Conservation (phyloP, 1,140 invertebrate species). For the Lordiphosa mommai region DNA sequence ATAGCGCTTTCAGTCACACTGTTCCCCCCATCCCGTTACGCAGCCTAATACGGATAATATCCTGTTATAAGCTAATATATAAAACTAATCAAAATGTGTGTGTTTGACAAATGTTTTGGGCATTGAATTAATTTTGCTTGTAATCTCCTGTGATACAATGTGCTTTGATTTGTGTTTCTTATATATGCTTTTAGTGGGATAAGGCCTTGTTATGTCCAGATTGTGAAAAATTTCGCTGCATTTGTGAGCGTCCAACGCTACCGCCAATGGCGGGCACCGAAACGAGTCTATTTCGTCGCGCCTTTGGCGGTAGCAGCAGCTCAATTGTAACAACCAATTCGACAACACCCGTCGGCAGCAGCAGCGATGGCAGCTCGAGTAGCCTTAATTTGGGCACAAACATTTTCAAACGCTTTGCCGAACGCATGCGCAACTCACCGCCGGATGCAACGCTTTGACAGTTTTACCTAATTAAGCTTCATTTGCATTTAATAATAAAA, state of each 20-base stretch:
- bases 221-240: conserved; percentile 78
- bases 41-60: no score
- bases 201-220: conserved; percentile 73
- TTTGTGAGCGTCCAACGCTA: conserved; percentile 51
- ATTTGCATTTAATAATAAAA: conserved; percentile 71
- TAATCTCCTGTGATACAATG: no score
- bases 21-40: no score
- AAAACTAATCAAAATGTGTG: no score
- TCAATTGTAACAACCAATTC: conserved; percentile 20
- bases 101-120: no score
- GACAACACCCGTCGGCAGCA: conserved; percentile 42
- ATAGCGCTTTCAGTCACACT: no score
- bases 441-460: conserved; percentile 33
- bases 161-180: conserved; percentile 15
- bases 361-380: conserved; percentile 31
- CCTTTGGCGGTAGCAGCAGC: conserved; percentile 56
- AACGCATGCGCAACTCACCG: conserved; percentile 60
- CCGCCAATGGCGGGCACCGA: conserved; percentile 31
- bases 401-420: conserved; percentile 75
- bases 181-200: conserved; percentile 76
- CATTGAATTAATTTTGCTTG: no score
- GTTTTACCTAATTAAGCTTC: conserved; percentile 8
- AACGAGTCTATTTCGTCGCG: conserved; percentile 60
- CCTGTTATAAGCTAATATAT: no score
- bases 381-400: conserved; percentile 67